Evolutionary conservation across 2,113 vertebrate genomes (phyloP), one percentile per base, ranked within the genome.

Genomic region (Noturus placidus): DNA sequence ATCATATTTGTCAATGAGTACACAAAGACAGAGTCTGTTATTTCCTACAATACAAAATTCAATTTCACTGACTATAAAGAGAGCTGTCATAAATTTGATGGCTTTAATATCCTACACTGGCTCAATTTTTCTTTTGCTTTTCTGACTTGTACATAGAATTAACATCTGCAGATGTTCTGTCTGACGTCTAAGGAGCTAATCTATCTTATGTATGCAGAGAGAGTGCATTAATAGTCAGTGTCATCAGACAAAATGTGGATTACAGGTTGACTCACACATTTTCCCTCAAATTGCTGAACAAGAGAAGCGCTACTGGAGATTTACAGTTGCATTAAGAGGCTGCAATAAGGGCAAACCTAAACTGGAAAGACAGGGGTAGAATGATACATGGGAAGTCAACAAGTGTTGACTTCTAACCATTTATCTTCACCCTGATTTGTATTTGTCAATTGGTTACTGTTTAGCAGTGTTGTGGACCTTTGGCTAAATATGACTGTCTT

Each of bases 61-160:
- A 83, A 83, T 80, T 57, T 74, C 65, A 56, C 35, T 67, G 30
- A 82, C 54, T 81, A 63, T 84, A 72, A 52, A 69, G 35, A 70
- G 61, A 54, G 67, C 76, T 17, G n/a, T 80, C 61, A 59, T 65
- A 56, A 54, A 54, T 69, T 15, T 4, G 77, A 17, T 57, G 52
- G 87, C 82, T n/a, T 33, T 69, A 74, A 38, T 67, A 35, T 61
- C 33, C 22, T 61, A 11, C 61, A 33, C 22, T 67, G 82, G 74
- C 84, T 86, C 67, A 67, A 15, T 74, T 80, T 61, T 87, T 78
- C 54, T 80, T 69, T 77, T 50, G 74, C 27, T 57, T 83, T 63
- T 67, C 61, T 78, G 78, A 72, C 46, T 81, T 91, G 89, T 92
- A 89, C 82, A 92, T 92, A 90, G 86, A 88, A 84, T 85, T 89